Conservation (phyloP, 2,888 invertebrate genomes). For the Lasioglossum morio region DNA sequence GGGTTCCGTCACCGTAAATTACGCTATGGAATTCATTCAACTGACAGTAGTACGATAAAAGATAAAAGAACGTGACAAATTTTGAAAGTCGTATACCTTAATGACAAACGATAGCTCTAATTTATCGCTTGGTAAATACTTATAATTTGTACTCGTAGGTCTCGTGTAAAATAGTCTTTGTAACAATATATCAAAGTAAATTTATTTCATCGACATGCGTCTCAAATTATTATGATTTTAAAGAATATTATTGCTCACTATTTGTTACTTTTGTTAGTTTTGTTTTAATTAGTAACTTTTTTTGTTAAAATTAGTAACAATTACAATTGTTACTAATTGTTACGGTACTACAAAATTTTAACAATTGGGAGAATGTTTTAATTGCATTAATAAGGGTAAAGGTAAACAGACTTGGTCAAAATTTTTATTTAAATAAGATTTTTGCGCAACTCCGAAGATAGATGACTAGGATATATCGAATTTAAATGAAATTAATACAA, state of each 20-base stretch:
- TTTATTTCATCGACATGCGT: neutral
- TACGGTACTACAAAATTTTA: neutral
- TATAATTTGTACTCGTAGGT: neutral
- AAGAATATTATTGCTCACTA: neutral
- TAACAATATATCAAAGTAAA: neutral
- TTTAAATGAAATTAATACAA: neutral
- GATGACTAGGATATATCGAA: too few species aligned
- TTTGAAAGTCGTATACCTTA: neutral
- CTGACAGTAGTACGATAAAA: neutral
- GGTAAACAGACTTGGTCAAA: too few species aligned
- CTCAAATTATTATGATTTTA: neutral
- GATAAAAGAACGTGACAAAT: constrained; percentile 26
- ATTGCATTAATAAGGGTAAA: neutral
- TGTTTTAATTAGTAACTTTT: too few species aligned
- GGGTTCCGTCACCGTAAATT: neutral
- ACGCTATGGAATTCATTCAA: neutral
- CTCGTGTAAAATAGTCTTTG: neutral
- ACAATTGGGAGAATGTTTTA: neutral
- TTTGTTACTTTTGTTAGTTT: too few species aligned
- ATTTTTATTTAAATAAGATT: too few species aligned
- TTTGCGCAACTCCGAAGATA: too few species aligned
- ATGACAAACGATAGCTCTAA: neutral
- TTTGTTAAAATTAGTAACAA: too few species aligned
- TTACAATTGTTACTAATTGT: too few species aligned
- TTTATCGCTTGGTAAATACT: neutral